Conservation (phyloP, 2,888 invertebrate genomes). For the Trichogramma evanescens region DNA sequence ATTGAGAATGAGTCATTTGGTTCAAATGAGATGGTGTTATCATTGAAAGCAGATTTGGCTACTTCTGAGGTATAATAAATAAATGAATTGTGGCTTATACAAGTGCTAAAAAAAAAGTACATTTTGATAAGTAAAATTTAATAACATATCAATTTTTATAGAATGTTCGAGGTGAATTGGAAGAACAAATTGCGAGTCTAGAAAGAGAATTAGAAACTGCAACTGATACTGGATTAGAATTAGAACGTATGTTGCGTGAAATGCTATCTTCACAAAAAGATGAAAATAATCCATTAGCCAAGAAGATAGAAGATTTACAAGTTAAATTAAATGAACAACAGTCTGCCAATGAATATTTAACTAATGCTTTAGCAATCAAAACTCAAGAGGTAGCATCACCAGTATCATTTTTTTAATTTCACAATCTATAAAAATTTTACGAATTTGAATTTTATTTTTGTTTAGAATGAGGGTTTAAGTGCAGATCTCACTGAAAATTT, state of each 20-base stretch:
- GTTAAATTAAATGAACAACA: slow-evolving; percentile 61
- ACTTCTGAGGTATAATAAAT: slow-evolving; percentile 43
- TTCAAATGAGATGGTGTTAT: slow-evolving; percentile 64
- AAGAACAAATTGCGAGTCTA: slow-evolving; percentile 62
- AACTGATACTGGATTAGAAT: slow-evolving; percentile 71
- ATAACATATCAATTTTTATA: slow-evolving; percentile 22
- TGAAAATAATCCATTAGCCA: slow-evolving; percentile 55
- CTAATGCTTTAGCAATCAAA: slow-evolving; percentile 43
- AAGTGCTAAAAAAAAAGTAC: slow-evolving; percentile 7
- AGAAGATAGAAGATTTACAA: slow-evolving; percentile 61
- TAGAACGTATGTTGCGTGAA: slow-evolving; percentile 62
- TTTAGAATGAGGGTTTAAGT: slow-evolving; percentile 44
- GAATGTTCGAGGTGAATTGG: slow-evolving; percentile 50
- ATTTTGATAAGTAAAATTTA: slow-evolving; percentile 6
- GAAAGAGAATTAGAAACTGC: slow-evolving; percentile 75
- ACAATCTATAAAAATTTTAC: slow-evolving; percentile 2
- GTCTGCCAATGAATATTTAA: slow-evolving; percentile 48
- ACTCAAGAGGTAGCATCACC: slow-evolving; percentile 42
- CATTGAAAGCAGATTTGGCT: slow-evolving; percentile 60
- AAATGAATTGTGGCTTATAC: neutral
- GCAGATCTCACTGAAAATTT: slow-evolving; percentile 45
- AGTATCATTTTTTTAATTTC: no score
- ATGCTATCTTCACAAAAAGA: slow-evolving; percentile 61
- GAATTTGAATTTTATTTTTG: slow-evolving; percentile 7
- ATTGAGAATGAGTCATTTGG: slow-evolving; percentile 67